Percentiles rank a stretch among this genome's conserved stretches.
Conservation (phyloP, 2,888 invertebrate species). For the Acanthopleura granulata region DNA sequence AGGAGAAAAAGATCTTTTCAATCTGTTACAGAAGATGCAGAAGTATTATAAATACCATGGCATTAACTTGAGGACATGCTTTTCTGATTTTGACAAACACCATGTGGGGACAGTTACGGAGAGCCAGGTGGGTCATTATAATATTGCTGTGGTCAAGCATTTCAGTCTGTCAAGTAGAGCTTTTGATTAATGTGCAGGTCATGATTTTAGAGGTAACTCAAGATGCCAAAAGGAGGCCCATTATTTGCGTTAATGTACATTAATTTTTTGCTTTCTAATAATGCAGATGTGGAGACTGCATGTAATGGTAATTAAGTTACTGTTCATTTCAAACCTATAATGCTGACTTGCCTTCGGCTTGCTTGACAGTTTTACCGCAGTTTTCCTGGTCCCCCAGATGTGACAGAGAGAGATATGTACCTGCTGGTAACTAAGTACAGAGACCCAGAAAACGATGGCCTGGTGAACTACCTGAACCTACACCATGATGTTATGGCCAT, state of each 20-base stretch:
- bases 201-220: not conserved
- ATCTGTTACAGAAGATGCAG: slow-evolving; percentile 56
- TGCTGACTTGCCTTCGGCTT: not conserved
- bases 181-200: not conserved
- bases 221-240: too few species aligned
- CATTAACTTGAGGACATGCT: slow-evolving; percentile 63
- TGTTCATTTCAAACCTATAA: too few species aligned
- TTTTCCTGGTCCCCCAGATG: slow-evolving; percentile 66
- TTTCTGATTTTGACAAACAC: slow-evolving; percentile 68
- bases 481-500: slow-evolving; percentile 65
- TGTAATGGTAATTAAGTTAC: too few species aligned
- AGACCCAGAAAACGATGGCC: slow-evolving; percentile 61
- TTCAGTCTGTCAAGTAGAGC: not conserved
- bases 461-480: slow-evolving; percentile 68
- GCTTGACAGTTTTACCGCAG: slow-evolving; percentile 65
- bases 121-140: slow-evolving; percentile 59
- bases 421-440: slow-evolving; percentile 65
- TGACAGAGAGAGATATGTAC: slow-evolving; percentile 63
- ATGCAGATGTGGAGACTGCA: too few species aligned
- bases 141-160: not conserved
- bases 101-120: slow-evolving; percentile 67
- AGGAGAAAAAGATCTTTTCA: slow-evolving; percentile 52
- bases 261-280: too few species aligned
- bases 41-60: slow-evolving; percentile 65
- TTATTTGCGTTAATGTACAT: too few species aligned